Evolutionary conservation across 1,140 invertebrate genomes (phyloP), one percentile per base, ranked within the genome.

Genomic region (Eufriesea mexicana): DNA sequence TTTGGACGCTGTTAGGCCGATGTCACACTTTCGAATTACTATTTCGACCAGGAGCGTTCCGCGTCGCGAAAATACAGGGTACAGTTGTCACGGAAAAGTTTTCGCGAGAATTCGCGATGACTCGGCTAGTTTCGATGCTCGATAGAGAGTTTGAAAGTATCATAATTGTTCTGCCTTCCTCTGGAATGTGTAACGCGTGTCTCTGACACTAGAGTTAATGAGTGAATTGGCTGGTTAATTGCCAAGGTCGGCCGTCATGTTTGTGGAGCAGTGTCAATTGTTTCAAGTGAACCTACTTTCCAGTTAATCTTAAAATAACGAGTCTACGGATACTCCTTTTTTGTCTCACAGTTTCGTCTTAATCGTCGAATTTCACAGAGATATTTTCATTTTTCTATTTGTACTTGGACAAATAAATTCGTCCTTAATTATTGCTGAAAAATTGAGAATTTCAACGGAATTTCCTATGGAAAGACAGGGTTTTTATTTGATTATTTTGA

Each of bases 231-330:
- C n/a, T 35, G 49, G 61, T 57, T 75, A 81, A 81, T 81, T 75
- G 45, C 42, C 61, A 81, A 81, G 72, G 72, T 57, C 51, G 64
- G 23, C 18, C 28, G 49, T 62, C 61, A 18, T 28, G 45, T 57
- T 75, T 81, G 49, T 57, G 10, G 79, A 51, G 64, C 79, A 54
- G 61, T 81, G 79, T 57, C 62, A 75, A 64, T 80, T 79, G 78
- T 23, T 45, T n/a, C 28, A 45, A 78, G 35, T 25, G 64, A 78
- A 20, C 51, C 42, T 47, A 57, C 16, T 79, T 79, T 62, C 12
- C 16, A 47, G 14, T 12, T 23, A 28, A 42, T 67, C 35, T 45
- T 62, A n/a, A 54, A 80, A 80, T 73, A 80, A 23, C 68, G 16
- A 8, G 14, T 28, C 20, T 66, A n/a, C 5, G 23, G 20, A 35